Evolutionary conservation across 2,888 invertebrate species (phyloP).

Genomic region (Masnerella sp.): DNA sequence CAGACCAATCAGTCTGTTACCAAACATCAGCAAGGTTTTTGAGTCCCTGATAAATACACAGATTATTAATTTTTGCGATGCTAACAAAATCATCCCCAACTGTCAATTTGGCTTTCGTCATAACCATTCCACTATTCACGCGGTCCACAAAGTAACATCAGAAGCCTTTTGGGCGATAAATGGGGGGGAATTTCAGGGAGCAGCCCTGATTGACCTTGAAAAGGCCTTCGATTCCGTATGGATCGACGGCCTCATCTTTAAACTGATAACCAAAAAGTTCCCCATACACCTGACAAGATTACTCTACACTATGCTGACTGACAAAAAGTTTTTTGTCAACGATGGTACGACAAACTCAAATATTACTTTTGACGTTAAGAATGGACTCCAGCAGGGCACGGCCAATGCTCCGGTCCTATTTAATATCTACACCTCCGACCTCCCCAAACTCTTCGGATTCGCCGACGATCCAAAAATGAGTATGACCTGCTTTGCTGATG

Average conservation of each 20-base stretch:
- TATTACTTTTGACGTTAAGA: neutral
- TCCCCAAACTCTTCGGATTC: neutral
- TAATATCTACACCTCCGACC: conserved; percentile 2
- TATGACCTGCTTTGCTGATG: neutral
- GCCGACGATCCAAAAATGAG: neutral
- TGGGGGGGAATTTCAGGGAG: neutral
- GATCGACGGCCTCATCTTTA: conserved; percentile 28
- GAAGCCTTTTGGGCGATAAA: conserved; percentile 7
- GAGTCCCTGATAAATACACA: neutral
- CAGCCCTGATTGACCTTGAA: conserved; percentile 9
- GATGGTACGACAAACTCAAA: neutral
- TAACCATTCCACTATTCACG: conserved; percentile 55
- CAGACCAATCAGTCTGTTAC: neutral
- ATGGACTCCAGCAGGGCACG: neutral
- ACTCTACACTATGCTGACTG: conserved; percentile 3
- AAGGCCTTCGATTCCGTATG: conserved; percentile 25
- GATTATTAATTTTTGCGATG: neutral
- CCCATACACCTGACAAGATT: conserved; percentile 28
- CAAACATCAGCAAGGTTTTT: conserved; percentile 1
- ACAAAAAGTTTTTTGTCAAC: neutral
- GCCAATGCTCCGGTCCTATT: neutral
- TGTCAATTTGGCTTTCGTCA: conserved; percentile 57
- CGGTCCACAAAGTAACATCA: conserved; percentile 29
- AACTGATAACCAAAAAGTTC: conserved; percentile 17
- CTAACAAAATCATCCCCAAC: conserved; percentile 48